These are phyloP conservation scores for Leptopilina myrica DNA, from an alignment of 2,888 invertebrate species.

Conservation along the genomic window DNA sequence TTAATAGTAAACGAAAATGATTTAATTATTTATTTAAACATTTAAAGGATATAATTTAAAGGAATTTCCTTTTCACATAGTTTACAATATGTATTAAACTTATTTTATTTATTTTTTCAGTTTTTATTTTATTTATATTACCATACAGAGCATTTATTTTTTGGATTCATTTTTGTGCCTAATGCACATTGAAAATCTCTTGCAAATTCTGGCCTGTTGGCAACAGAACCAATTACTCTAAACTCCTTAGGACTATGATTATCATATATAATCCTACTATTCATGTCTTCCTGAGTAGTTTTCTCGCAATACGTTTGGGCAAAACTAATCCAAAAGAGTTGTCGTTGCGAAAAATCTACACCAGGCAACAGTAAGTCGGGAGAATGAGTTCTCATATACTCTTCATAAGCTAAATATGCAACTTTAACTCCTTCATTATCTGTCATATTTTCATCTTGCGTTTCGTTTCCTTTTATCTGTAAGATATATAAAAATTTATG, in stretches of 20 bases:
- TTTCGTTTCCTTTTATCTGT: conserved; percentile 91
- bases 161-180: not conserved
- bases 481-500: conserved; percentile 38
- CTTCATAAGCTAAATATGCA: conserved; percentile 89
- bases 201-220: not conserved
- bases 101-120: no score
- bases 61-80: no score
- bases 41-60: no score
- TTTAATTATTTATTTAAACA: no score
- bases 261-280: conserved; percentile 86
- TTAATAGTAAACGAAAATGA: no score
- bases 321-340: conserved; percentile 77
- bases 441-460: conserved; percentile 95
- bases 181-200: not conserved
- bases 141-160: not conserved
- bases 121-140: not conserved
- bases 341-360: conserved; percentile 82
- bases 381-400: conserved; percentile 83
- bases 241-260: conserved; percentile 84
- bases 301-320: conserved; percentile 80
- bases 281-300: conserved; percentile 83
- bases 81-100: no score
- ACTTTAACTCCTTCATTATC: conserved; percentile 95
- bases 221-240: conserved; percentile 78
- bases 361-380: conserved; percentile 84